Evolutionary conservation across 2,797 vertebrate genomes (phyloP).

Genomic region (Philypnodon macrostomus): DNA sequence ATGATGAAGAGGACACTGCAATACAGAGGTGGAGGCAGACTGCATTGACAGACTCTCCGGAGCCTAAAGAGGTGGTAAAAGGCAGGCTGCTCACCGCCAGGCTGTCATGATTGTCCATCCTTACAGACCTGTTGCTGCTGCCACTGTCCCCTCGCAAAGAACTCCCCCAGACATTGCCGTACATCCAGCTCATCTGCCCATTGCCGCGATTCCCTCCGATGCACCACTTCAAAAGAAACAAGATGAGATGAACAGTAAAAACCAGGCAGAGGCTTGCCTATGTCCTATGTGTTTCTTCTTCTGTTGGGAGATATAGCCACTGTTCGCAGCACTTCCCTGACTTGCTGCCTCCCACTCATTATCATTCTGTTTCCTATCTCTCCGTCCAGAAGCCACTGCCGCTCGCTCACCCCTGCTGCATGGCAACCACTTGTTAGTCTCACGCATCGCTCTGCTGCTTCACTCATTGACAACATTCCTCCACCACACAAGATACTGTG

Average conservation of each 20-base stretch:
- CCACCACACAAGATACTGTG: constrained; percentile 39
- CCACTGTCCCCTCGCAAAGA: constrained; percentile 35
- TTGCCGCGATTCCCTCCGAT: constrained; percentile 33
- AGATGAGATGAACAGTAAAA: constrained; percentile 16
- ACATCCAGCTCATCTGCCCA: constrained; percentile 45
- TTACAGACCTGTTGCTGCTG: constrained; percentile 79
- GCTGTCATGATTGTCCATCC: constrained; percentile 66
- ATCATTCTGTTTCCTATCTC: constrained; percentile 77
- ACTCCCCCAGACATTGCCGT: constrained; percentile 45
- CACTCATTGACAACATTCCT: constrained; percentile 62
- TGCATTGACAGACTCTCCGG: constrained; percentile 51
- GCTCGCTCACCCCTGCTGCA: constrained; percentile 68
- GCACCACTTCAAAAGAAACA: constrained; percentile 27
- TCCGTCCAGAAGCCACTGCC: constrained; percentile 61
- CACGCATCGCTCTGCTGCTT: constrained; percentile 68
- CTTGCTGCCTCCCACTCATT: constrained; percentile 74
- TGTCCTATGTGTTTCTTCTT: constrained; percentile 40
- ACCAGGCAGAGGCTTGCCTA: constrained; percentile 31
- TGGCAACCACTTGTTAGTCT: constrained; percentile 80
- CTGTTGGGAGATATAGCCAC: constrained; percentile 12
- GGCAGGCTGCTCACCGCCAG: constrained; percentile 69
- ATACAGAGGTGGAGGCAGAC: constrained; percentile 49
- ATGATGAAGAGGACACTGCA: constrained; percentile 56
- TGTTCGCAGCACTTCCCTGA: constrained; percentile 58
- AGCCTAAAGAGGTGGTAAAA: constrained; percentile 30